These are phyloP conservation scores for Trachythela sp. DNA, from an alignment of 64 coral and sea anemone species.

Conservation along the genomic window DNA sequence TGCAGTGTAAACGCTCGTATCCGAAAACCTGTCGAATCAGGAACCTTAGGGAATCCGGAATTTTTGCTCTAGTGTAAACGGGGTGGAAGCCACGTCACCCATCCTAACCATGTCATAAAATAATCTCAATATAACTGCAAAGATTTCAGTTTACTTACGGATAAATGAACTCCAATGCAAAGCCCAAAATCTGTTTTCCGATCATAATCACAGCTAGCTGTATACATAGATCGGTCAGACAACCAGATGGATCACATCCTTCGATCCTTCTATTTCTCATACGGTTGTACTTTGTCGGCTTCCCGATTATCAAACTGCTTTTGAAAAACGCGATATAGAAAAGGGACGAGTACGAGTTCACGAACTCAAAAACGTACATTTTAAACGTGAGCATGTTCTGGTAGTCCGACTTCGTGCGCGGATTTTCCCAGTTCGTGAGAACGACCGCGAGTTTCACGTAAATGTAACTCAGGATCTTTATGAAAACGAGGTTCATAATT, in stretches of 20 bases:
- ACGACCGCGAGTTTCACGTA: slow-evolving; percentile 77
- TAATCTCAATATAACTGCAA: no score
- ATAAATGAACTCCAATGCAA: slow-evolving; percentile 69
- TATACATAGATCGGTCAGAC: slow-evolving; percentile 95
- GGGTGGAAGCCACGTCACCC: no score
- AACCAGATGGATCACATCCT: slow-evolving; percentile 93
- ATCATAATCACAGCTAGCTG: slow-evolving; percentile 85
- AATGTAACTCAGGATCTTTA: slow-evolving; percentile 68
- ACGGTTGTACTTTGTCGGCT: slow-evolving; percentile 70
- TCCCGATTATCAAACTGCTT: slow-evolving; percentile 62
- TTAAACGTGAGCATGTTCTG: slow-evolving; percentile 75
- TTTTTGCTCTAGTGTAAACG: no score
- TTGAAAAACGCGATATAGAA: slow-evolving; percentile 99
- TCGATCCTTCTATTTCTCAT: slow-evolving; percentile 67
- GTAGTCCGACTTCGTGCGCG: slow-evolving; percentile 69
- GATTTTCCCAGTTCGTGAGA: slow-evolving; percentile 89
- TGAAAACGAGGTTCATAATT: slow-evolving; percentile 66
- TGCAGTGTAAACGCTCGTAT: no score
- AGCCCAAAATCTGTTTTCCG: slow-evolving; percentile 76
- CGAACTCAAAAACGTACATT: slow-evolving; percentile 87
- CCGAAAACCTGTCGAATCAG: no score
- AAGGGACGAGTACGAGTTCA: slow-evolving; percentile 83
- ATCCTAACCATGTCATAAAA: no score
- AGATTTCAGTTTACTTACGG: slow-evolving; percentile 63
- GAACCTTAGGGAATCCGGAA: no score